Conservation (phyloP, 2,113 vertebrate genomes). For the Mesoclemmys tuberculata region DNA sequence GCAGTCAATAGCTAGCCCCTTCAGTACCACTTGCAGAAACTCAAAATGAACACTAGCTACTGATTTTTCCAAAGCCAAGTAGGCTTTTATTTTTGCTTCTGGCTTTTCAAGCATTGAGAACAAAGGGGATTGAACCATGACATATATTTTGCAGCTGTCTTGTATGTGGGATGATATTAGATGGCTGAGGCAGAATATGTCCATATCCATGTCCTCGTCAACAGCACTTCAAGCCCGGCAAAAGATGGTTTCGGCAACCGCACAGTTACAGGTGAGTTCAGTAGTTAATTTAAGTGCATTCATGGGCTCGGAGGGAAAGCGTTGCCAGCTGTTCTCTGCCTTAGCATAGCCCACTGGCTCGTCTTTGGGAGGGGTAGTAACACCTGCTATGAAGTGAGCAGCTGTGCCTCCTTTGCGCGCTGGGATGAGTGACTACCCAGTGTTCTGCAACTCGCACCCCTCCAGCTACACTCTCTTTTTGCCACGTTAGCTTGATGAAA, state of each 20-base stretch:
- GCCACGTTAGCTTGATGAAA: not conserved
- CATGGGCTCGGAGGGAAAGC: not conserved
- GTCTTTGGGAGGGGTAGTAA: not conserved
- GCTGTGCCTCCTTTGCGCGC: not conserved
- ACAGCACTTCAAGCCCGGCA: slow-evolving; percentile 92
- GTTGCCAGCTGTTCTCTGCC: not conserved
- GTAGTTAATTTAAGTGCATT: not conserved
- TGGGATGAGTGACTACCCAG: not conserved
- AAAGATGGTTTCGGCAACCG: slow-evolving; percentile 94
- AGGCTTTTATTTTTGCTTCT: slow-evolving; percentile 6
- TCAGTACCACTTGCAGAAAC: not conserved
- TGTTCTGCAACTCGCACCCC: not conserved
- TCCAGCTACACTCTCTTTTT: not conserved
- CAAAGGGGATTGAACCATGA: not conserved
- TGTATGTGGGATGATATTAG: slow-evolving; percentile 99
- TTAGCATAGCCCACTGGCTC: not conserved
- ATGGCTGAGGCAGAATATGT: slow-evolving; percentile 93
- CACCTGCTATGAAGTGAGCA: not conserved
- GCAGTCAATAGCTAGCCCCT: not conserved
- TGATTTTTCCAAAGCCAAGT: not conserved
- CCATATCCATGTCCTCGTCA: slow-evolving; percentile 92
- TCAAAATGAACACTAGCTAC: slow-evolving; percentile 5
- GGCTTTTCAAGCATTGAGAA: slow-evolving; percentile 13
- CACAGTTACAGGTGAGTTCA: slow-evolving; percentile 91
- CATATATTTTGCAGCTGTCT: slow-evolving; percentile 87